Conservation (phyloP, 2,888 invertebrate species). For the Leucozona laternaria region DNA sequence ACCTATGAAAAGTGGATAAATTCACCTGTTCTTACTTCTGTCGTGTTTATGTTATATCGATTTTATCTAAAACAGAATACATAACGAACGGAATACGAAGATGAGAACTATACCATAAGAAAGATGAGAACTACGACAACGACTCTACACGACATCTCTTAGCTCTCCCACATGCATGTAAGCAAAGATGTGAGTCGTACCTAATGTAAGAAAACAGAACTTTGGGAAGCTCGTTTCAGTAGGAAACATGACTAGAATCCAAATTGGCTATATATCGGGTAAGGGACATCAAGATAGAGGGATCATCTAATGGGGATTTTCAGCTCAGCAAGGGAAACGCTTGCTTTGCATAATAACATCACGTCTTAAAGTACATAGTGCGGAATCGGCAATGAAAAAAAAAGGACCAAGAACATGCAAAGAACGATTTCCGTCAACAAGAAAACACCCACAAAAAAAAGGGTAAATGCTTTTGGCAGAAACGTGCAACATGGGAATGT, state of each 20-base stretch:
- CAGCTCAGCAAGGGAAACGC: slow-evolving; percentile 73
- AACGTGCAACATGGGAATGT: slow-evolving; percentile 66
- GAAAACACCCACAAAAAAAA: slow-evolving; percentile 30
- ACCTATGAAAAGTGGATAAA: not conserved
- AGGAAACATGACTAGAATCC: slow-evolving; percentile 70
- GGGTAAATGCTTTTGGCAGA: slow-evolving; percentile 65
- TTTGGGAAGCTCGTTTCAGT: slow-evolving; percentile 65
- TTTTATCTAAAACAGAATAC: slow-evolving; percentile 63
- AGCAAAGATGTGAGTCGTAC: slow-evolving; percentile 51
- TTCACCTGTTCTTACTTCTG: not conserved
- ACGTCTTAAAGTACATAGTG: slow-evolving; percentile 72
- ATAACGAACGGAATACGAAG: slow-evolving; percentile 42
- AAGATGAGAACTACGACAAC: slow-evolving; percentile 50
- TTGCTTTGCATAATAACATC: slow-evolving; percentile 76
- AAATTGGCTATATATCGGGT: slow-evolving; percentile 49
- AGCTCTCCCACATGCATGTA: slow-evolving; percentile 42
- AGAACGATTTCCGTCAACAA: slow-evolving; percentile 71
- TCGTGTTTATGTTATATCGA: slow-evolving; percentile 55
- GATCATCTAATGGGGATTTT: slow-evolving; percentile 74
- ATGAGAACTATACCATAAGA: slow-evolving; percentile 43
- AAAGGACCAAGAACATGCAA: slow-evolving; percentile 55
- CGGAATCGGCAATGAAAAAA: slow-evolving; percentile 63
- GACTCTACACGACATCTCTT: slow-evolving; percentile 31
- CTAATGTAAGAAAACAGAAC: slow-evolving; percentile 70
- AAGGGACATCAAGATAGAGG: slow-evolving; percentile 70